Evolutionary conservation across 2,113 vertebrate species (phyloP).

Genomic region (Microcebus murinus): DNA sequence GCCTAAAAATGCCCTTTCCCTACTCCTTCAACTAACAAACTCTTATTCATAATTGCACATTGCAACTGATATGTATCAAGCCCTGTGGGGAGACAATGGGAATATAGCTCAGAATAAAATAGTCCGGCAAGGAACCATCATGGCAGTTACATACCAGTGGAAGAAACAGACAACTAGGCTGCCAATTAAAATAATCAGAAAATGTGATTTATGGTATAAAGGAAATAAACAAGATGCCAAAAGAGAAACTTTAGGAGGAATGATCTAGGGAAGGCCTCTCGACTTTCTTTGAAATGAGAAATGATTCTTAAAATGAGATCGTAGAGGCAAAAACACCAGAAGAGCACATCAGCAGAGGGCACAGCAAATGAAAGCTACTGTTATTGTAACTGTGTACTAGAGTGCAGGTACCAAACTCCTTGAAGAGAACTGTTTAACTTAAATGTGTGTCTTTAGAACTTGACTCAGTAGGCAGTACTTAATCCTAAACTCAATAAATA

Average conservation of each 20-base stretch:
- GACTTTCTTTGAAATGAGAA: neutral
- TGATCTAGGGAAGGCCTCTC: neutral
- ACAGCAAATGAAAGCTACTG: neutral
- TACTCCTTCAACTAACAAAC: neutral
- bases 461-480: neutral
- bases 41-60: neutral
- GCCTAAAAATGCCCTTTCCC: neutral
- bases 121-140: neutral
- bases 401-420: neutral
- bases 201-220: neutral
- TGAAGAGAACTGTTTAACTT: neutral
- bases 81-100: neutral
- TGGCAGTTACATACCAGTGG: neutral
- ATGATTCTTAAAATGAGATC: neutral
- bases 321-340: neutral
- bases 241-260: conserved; percentile 17
- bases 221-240: neutral
- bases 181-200: neutral
- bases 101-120: neutral
- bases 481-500: neutral
- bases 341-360: neutral
- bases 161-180: neutral
- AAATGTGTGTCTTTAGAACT: neutral
- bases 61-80: neutral
- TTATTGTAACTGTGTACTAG: neutral